Conservation (phyloP, 2,113 vertebrate genomes). For the Lethenteron reissneri region DNA sequence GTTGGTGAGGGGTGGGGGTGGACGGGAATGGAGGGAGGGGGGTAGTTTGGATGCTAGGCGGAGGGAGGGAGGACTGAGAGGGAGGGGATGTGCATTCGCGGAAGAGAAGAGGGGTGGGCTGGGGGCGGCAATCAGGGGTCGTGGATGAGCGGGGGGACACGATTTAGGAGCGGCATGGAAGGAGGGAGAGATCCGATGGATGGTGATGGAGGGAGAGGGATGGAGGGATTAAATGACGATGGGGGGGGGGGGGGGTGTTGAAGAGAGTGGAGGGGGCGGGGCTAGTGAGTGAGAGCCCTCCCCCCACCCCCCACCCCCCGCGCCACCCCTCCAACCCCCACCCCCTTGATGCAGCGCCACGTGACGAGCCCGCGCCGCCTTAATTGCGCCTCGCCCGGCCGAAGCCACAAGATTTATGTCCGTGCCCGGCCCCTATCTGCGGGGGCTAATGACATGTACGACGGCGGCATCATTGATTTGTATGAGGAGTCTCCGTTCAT, state of each 20-base stretch:
- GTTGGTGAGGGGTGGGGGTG: neutral
- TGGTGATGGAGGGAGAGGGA: neutral
- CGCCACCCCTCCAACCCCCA: neutral
- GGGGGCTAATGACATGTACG: conserved; percentile 99
- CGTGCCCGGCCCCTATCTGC: conserved; percentile 95
- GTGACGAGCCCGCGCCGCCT: neutral
- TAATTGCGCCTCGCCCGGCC: conserved; percentile 3
- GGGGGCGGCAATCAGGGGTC: neutral
- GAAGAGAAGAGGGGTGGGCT: neutral
- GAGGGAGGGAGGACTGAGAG: conserved; percentile 1
- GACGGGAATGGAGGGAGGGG: neutral
- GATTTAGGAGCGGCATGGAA: neutral
- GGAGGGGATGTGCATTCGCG: neutral
- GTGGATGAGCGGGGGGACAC: neutral
- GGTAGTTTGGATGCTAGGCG: neutral
- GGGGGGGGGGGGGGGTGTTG: neutral
- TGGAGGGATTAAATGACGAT: neutral
- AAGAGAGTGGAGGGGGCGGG: neutral
- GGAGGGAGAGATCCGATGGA: neutral
- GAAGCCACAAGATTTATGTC: conserved; percentile 83
- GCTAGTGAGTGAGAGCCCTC: neutral
- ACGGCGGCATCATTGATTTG: conserved; percentile 99
- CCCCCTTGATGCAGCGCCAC: neutral
- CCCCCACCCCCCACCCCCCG: neutral
- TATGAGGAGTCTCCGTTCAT: conserved; percentile 99